These are phyloP conservation scores for Leucophenga maculata DNA, from an alignment of 2,888 invertebrate genomes.

Conservation along the genomic window DNA sequence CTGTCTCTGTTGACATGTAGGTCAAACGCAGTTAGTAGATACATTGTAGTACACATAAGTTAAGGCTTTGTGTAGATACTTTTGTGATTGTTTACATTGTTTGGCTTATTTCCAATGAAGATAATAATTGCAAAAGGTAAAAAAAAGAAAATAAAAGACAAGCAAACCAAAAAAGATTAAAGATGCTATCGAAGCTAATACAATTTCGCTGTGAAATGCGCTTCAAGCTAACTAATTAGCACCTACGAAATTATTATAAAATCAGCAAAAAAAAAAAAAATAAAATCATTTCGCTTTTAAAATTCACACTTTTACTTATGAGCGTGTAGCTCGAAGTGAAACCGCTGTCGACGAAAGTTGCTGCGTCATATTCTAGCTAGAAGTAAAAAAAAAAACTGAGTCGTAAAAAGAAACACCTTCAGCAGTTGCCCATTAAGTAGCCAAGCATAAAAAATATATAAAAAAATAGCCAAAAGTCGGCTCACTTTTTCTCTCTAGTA, in stretches of 20 bases:
- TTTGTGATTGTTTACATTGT: conserved; percentile 10
- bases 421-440: not conserved
- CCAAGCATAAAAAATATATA: not conserved
- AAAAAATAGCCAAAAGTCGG: not conserved
- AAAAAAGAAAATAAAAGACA: too few relatives aligned
- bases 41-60: conserved; percentile 15
- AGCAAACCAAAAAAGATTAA: too few relatives aligned
- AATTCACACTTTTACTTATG: conserved; percentile 10
- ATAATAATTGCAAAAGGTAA: conserved; percentile 26
- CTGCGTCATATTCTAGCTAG: not conserved
- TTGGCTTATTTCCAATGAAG: conserved; percentile 28
- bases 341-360: not conserved
- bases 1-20: conserved; percentile 48
- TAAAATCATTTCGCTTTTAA: not conserved
- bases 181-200: too few relatives aligned
- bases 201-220: too few relatives aligned
- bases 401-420: not conserved
- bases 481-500: not conserved
- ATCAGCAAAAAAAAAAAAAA: too few relatives aligned
- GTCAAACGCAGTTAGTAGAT: conserved; percentile 47
- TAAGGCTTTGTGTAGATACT: conserved; percentile 33
- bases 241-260: too few relatives aligned
- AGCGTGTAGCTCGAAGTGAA: not conserved
- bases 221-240: too few relatives aligned
- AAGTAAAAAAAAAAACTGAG: not conserved